Conservation (phyloP, 2,797 vertebrate genomes). For the Mormyrops boulengeri region DNA sequence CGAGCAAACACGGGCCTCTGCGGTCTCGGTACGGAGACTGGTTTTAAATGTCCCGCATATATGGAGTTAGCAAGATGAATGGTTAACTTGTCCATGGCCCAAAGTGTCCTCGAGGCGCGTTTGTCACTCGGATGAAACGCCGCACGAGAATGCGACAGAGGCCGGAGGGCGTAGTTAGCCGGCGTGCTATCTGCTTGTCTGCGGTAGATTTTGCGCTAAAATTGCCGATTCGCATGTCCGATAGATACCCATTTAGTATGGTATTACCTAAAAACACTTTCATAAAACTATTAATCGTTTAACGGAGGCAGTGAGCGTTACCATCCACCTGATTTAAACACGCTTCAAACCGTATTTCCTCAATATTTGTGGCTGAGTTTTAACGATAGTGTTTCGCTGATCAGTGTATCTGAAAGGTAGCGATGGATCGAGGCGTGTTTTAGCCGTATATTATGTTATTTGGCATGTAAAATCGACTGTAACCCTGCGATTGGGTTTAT, state of each 20-base stretch:
- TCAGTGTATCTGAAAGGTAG: neutral
- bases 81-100: neutral
- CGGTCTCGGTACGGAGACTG: slow-evolving; percentile 11
- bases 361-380: neutral
- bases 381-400: neutral
- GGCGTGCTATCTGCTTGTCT: neutral
- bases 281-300: neutral
- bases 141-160: slow-evolving; percentile 55
- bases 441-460: neutral
- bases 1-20: slow-evolving; percentile 17
- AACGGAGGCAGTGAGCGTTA: neutral
- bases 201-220: neutral
- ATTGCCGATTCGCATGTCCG: neutral
- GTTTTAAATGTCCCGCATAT: neutral
- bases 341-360: neutral
- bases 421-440: neutral
- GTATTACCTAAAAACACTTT: neutral
- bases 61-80: neutral
- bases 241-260: neutral
- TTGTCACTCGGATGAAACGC: slow-evolving; percentile 44
- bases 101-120: slow-evolving; percentile 23
- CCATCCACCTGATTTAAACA: neutral
- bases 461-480: neutral
- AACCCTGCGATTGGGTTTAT: neutral
- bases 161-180: slow-evolving; percentile 51